Base-by-base conservation (phyloP, 2,888 invertebrate genomes). In the Beris chalybata region DNA sequence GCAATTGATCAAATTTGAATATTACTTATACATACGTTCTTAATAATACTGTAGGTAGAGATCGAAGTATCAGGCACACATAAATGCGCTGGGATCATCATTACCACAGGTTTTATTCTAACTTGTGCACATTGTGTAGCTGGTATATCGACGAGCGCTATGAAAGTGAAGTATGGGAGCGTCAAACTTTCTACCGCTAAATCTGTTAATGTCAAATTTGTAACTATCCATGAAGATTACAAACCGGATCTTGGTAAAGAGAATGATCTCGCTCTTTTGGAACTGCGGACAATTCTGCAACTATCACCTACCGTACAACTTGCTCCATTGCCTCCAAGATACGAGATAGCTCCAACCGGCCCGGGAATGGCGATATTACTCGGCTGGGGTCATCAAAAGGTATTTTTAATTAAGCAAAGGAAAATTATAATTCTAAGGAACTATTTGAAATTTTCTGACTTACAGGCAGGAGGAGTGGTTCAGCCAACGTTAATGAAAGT, bases 201-300 rank as follows among this genome's bases (percentile, higher is more conserved):
- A 70, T 71, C 77, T 5, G 72, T 74, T 2, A 32, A 64, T 0
- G 71, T 80, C 4, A 71, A 73, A 45, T 70, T 72, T 2, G 71
- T 79, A 15, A 74, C 81, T 22, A 70, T 72, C 38, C 83, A 82
- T 54, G 74, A 77, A 4, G 13, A 55, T 0, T 83, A 78, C 70
- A 69, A 72, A 65, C 72, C 71, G 0, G 4, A 0, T 5, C 64
- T 69, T 0, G 68, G 70, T 7, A 76, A 76, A 57, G 79, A 80
- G 65, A 81, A 81, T 66, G 83, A 83, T 45, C 78, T 82, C 13
- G 77, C 81, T 5, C 67, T 83, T 31, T 63, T 83, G 15, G 73
- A 79, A 75, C 72, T 79, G 65, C 64, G 61, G 2, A 69, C 64
- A 22, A 22, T 2, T 22, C 22, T 22, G 22, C 0, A 71, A 6